Conservation (phyloP, 2,113 vertebrate genomes). For the Nymphicus hollandicus region DNA sequence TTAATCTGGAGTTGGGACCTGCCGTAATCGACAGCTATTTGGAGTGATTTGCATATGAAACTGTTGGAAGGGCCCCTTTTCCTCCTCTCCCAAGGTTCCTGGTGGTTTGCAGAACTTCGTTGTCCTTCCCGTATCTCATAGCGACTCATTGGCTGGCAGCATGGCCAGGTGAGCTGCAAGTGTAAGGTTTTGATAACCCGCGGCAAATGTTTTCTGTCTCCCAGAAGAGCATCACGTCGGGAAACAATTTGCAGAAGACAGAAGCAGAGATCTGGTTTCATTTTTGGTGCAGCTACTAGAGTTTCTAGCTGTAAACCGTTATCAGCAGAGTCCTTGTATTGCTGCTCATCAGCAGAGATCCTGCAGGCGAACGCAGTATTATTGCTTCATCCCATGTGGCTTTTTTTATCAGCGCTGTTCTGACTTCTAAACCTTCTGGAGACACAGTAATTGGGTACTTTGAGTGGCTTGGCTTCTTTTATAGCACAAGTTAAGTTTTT, state of each 20-base stretch:
- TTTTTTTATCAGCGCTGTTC: constrained; percentile 8
- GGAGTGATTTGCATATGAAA: fast-evolving
- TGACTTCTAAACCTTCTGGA: constrained; percentile 37
- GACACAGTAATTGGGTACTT: not conserved
- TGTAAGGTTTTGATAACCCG: not conserved
- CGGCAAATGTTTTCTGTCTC: not conserved
- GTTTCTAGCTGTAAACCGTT: constrained; percentile 13
- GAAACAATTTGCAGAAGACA: constrained; percentile 21
- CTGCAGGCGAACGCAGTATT: not conserved
- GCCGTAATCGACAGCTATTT: fast-evolving
- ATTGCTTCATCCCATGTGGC: constrained; percentile 37
- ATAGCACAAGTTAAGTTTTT: not conserved
- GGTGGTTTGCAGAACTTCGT: not conserved
- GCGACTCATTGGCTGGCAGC: not conserved
- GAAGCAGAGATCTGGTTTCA: constrained; percentile 27
- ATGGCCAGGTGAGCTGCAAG: not conserved
- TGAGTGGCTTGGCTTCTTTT: not conserved
- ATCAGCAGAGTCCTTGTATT: not conserved
- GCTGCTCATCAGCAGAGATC: constrained; percentile 33
- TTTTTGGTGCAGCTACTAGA: constrained; percentile 32
- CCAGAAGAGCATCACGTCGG: not conserved
- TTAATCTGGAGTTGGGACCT: not conserved
- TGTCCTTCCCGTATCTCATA: not conserved
- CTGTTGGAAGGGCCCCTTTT: not conserved
- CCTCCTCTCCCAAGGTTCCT: not conserved